phyloP scores from a whole-genome alignment of 2,797 vertebrate genomes.

The Lates japonicus region DNA sequence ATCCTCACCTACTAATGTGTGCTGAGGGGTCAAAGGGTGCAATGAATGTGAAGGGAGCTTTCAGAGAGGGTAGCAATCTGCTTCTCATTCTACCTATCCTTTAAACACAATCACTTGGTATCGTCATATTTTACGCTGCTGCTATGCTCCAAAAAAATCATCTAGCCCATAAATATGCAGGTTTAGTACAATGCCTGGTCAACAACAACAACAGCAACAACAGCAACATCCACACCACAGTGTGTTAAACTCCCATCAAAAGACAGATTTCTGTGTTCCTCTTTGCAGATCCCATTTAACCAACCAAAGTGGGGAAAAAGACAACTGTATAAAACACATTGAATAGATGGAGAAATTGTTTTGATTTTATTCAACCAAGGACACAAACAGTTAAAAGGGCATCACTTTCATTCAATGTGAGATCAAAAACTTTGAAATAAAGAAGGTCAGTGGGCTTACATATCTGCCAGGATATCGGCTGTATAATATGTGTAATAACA shows the following conservation, averaged over 20 bases:
- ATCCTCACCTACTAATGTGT: constrained; percentile 68
- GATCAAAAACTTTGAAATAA: constrained; percentile 28
- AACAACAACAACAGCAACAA: background rate
- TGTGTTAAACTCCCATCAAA: background rate
- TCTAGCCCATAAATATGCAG: background rate
- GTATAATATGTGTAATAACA: background rate
- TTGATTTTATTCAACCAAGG: constrained; percentile 49
- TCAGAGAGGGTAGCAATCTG: constrained; percentile 52
- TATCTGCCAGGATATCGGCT: constrained; percentile 7
- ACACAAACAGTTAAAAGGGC: constrained; percentile 29
- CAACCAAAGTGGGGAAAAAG: background rate
- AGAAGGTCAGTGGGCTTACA: constrained; percentile 15
- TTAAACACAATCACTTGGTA: constrained; percentile 33
- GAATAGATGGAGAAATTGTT: constrained; percentile 23
- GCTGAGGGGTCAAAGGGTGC: constrained; percentile 58
- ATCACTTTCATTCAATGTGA: constrained; percentile 17
- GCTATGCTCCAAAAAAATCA: background rate
- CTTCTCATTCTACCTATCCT: constrained; percentile 36
- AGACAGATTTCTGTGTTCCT: background rate
- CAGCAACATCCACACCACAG: background rate
- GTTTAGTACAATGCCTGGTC: background rate
- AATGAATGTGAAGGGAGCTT: constrained; percentile 57
- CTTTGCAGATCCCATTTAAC: background rate
- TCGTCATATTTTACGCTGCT: constrained; percentile 15
- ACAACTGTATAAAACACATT: constrained; percentile 13